Percentiles rank a stretch among this genome's conserved stretches.
These are phyloP conservation scores for Ypsolopha sequella DNA, from an alignment of 2,888 invertebrate species.

Conservation along the genomic window DNA sequence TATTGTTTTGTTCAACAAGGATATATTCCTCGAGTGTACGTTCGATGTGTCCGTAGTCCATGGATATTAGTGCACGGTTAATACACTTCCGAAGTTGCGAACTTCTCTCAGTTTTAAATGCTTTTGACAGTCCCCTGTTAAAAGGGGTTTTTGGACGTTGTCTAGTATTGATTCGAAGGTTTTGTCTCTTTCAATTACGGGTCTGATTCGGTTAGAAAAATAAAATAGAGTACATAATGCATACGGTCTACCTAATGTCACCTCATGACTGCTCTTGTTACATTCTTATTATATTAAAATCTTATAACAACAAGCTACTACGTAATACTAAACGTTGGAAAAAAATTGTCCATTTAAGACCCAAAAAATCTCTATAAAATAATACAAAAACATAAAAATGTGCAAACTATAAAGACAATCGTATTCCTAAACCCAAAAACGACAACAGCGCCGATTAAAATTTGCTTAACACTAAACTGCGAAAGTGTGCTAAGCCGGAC, in stretches of 20 bases:
- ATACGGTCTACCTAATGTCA: too few species aligned
- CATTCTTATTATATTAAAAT: too few species aligned
- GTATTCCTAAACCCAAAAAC: conserved; percentile 5
- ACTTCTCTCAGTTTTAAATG: conserved; percentile 40
- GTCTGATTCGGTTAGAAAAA: too few species aligned
- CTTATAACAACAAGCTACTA: too few species aligned
- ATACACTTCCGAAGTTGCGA: conserved; percentile 42
- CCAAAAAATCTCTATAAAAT: too few species aligned
- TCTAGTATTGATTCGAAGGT: conserved; percentile 18
- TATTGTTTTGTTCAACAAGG: not conserved
- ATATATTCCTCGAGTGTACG: conserved; percentile 11
- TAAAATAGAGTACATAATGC: too few species aligned
- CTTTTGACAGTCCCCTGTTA: conserved; percentile 36
- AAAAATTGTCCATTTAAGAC: too few species aligned
- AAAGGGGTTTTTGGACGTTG: conserved; percentile 30
- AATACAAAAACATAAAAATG: too few species aligned
- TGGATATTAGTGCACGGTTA: conserved; percentile 35
- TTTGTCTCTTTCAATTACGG: too few species aligned
- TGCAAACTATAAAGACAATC: too few species aligned
- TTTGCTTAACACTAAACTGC: conserved; percentile 56
- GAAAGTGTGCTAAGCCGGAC: conserved; percentile 18
- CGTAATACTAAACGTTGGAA: too few species aligned
- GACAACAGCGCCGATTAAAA: conserved; percentile 63
- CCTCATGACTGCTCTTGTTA: too few species aligned
- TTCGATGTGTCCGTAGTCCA: conserved; percentile 25